Conservation (phyloP, 2,888 invertebrate species). For the Morpho achilles region DNA sequence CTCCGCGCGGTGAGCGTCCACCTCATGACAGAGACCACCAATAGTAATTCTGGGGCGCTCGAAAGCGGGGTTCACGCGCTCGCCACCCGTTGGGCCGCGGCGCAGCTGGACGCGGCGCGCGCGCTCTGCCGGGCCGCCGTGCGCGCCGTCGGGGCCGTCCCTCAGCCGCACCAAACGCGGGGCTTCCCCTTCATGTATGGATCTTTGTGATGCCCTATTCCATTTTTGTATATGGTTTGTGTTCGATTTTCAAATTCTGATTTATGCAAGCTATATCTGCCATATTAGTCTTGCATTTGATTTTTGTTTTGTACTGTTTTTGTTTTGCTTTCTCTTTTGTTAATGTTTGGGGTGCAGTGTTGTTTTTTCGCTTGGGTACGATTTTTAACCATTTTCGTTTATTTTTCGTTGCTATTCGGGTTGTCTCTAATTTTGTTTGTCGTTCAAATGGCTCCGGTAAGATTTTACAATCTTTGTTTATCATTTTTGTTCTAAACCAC, state of each 20-base stretch:
- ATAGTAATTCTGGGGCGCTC: conserved; percentile 80
- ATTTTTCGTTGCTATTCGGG: too few species aligned
- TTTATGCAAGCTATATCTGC: conserved; percentile 7
- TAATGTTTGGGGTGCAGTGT: too few species aligned
- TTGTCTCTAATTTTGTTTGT: too few species aligned
- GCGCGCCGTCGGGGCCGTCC: conserved; percentile 83
- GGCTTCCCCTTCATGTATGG: conserved; percentile 89
- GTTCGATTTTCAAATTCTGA: conserved; percentile 19
- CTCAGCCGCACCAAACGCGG: conserved; percentile 83
- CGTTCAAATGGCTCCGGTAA: too few species aligned
- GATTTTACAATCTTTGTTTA: too few species aligned
- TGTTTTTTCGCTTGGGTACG: too few species aligned
- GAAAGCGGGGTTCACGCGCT: conserved; percentile 84
- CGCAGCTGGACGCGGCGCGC: conserved; percentile 89
- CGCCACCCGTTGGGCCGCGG: conserved; percentile 88
- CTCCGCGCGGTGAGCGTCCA: conserved; percentile 92
- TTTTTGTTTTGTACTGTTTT: conserved; percentile 11
- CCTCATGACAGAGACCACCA: conserved; percentile 81
- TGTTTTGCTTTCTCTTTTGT: neutral
- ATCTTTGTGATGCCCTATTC: neutral
- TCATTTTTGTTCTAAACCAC: too few species aligned
- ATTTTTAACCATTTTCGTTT: too few species aligned
- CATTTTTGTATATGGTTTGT: conserved; percentile 13
- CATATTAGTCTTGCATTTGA: neutral
- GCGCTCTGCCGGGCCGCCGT: conserved; percentile 87